Evolutionary conservation across 2,113 vertebrate species (phyloP), one percentile per base, ranked within the genome.

Genomic region (Neotoma lepida): DNA sequence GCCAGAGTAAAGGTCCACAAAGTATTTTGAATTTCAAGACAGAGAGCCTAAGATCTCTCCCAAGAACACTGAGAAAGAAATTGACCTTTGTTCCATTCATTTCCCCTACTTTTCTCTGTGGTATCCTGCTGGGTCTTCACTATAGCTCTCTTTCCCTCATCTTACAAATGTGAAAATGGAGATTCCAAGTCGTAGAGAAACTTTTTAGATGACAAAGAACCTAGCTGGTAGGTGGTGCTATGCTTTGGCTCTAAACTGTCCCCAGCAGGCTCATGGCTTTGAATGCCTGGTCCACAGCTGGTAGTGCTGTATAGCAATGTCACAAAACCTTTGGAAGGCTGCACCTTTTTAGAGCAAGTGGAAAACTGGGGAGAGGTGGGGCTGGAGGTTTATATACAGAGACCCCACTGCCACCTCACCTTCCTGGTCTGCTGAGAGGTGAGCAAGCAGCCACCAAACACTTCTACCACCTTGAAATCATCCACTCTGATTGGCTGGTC

Each of bases 181-280:
- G 46, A 30, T 51, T 90, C 20, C 51, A 41, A 86, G 63, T 49
- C 78, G 74, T 15, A 91, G 82, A 88, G 35, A 33, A 77, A 80
- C 10, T 56, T 93, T 49, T 70, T 81, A 92, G 49, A 88, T 61
- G 84, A 71, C 9, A 54, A 90, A 93, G 44, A 81, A 88, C 8
- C 24, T 73, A 73, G 56, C n/a, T 93, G 28, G 22, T 64, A 91
- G 3, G 0, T 92, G 1, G 66, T 39, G 8, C 8, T 71, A 17
- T 6, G 2, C 80, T 63, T 44, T 9, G 44, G 15, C 56, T 84
- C 81, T 44, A 51, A 28, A 20, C 10, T 71, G 22, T 56, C 28
- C 49, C 35, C 33, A 70, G 22, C 6, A 71, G 66, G n/a, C 9
- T 56, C 86, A 56, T 87, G 49, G n/a, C 22, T 54, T 71, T 70